A percentile compares a stretch with the other conserved stretches of the same genome.
These are phyloP conservation scores for Shinisaurus crocodilurus DNA, from an alignment of 2,113 vertebrate genomes.

Conservation along the genomic window DNA sequence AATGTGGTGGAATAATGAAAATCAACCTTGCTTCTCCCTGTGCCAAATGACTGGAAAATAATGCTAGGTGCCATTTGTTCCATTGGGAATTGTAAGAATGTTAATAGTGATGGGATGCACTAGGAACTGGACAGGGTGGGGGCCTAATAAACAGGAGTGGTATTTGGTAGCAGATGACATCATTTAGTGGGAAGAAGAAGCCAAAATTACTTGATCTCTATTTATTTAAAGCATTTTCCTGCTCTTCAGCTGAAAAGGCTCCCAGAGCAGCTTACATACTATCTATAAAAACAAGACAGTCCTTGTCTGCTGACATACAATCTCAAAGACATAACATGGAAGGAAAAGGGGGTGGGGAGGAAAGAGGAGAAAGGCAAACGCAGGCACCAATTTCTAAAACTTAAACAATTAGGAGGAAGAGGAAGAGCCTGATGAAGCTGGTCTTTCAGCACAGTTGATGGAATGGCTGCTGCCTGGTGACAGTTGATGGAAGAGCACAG, in stretches of 20 bases:
- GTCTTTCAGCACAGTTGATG: no score
- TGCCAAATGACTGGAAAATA: constrained; percentile 71
- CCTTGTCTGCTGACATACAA: no score
- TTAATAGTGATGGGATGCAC: constrained; percentile 68
- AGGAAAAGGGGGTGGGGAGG: neutral
- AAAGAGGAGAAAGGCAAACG: neutral
- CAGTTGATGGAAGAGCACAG: no score
- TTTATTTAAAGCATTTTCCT: neutral
- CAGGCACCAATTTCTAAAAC: neutral
- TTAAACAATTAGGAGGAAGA: neutral
- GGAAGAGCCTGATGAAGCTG: neutral
- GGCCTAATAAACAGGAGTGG: constrained; percentile 41
- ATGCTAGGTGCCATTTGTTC: constrained; percentile 65
- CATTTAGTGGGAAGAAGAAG: constrained; percentile 49
- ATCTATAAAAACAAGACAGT: no score
- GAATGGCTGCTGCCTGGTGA: no score
- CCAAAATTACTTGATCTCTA: constrained; percentile 58
- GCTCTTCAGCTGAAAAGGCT: neutral
- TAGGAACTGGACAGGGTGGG: constrained; percentile 58
- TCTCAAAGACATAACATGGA: neutral
- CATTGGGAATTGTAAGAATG: constrained; percentile 68
- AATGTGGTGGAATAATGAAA: constrained; percentile 69
- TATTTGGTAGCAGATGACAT: constrained; percentile 71
- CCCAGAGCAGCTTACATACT: neutral
- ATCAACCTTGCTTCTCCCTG: constrained; percentile 59